phyloP scores from a whole-genome alignment of 1,140 invertebrate genomes.

The Drosophila persimilis region DNA sequence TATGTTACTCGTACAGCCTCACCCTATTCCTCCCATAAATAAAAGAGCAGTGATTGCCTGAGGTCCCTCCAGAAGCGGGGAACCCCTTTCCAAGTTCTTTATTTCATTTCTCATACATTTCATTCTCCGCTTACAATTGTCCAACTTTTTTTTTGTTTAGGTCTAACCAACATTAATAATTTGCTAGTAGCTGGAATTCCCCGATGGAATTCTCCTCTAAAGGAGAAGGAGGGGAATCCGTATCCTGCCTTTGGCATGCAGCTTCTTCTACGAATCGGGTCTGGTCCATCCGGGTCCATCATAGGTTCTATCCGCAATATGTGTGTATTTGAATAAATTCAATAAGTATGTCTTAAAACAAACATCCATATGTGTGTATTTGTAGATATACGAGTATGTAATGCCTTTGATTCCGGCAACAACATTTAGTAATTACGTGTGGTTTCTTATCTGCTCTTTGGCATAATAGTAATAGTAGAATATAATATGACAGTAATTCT shows the following conservation, averaged over 20 bases:
- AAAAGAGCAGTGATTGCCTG: slow-evolving; percentile 32
- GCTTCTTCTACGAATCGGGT: slow-evolving; percentile 34
- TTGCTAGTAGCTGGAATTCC: slow-evolving; percentile 29
- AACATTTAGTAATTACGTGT: slow-evolving; percentile 40
- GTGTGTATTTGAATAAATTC: slow-evolving; percentile 79
- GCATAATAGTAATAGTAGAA: slow-evolving; percentile 42
- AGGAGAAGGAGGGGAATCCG: background rate
- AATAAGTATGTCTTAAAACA: slow-evolving; percentile 70
- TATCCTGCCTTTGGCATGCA: slow-evolving; percentile 54
- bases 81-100: slow-evolving; percentile 59
- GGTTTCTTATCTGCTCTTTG: slow-evolving; percentile 39
- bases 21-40: background rate
- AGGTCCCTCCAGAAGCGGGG: slow-evolving; percentile 35
- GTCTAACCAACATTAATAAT: slow-evolving; percentile 37
- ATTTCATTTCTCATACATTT: slow-evolving; percentile 37
- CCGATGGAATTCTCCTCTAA: background rate
- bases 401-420: slow-evolving; percentile 59
- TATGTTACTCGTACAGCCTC: background rate
- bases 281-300: slow-evolving; percentile 5
- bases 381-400: slow-evolving; percentile 39
- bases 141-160: slow-evolving; percentile 27
- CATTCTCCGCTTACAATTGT: slow-evolving; percentile 20
- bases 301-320: slow-evolving; percentile 56
- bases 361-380: slow-evolving; percentile 47
- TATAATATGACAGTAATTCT: slow-evolving; percentile 44